Percentiles rank a stretch among this genome's conserved stretches.
Conservation (phyloP, 2,888 invertebrate species). For the Timandra comae region DNA sequence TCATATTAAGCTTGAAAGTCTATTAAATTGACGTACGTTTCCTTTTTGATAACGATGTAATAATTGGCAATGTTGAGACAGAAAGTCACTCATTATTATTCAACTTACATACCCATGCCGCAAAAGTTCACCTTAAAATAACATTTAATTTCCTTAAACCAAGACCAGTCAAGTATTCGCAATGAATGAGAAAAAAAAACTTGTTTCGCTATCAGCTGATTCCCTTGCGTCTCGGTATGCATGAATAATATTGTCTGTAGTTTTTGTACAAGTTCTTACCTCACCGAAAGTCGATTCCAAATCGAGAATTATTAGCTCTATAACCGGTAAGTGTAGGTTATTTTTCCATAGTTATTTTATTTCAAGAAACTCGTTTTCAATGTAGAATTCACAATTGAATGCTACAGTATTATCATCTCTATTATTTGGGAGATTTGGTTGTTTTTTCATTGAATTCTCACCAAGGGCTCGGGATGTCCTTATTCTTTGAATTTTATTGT, state of each 20-base stretch:
- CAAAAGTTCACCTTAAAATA: constrained; percentile 1
- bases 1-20: too few species aligned
- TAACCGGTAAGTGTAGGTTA: constrained; percentile 40
- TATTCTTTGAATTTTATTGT: constrained; percentile 32
- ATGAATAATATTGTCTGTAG: constrained; percentile 40
- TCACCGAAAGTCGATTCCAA: constrained; percentile 51
- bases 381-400: constrained; percentile 9
- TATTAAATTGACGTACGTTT: too few species aligned
- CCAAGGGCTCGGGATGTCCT: constrained; percentile 19
- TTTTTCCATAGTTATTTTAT: constrained; percentile 32
- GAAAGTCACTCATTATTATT: not conserved
- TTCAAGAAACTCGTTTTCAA: constrained; percentile 26
- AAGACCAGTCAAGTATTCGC: constrained; percentile 22
- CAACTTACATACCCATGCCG: not conserved
- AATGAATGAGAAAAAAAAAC: constrained; percentile 52
- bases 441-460: constrained; percentile 5
- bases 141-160: constrained; percentile 22
- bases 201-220: constrained; percentile 66
- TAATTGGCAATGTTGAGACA: not conserved
- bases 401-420: constrained; percentile 14
- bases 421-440: constrained; percentile 7
- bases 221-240: constrained; percentile 40
- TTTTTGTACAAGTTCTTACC: constrained; percentile 47
- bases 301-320: constrained; percentile 43
- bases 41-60: too few species aligned